Percentiles rank a stretch among this genome's conserved stretches.
phyloP scores from a whole-genome alignment of 2,797 vertebrate species.

The Pygocentrus nattereri region DNA sequence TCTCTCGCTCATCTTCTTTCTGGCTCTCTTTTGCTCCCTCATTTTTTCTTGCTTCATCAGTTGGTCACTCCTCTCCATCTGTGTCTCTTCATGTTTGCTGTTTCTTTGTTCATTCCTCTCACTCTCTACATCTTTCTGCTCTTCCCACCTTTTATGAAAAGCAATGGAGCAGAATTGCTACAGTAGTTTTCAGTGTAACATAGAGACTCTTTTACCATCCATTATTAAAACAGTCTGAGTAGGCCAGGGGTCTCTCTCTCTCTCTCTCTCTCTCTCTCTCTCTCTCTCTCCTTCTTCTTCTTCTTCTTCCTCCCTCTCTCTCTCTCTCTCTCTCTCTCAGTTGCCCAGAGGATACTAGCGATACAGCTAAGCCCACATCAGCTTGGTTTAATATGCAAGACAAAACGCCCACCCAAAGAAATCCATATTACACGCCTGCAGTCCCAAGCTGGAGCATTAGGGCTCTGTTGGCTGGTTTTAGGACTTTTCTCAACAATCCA shows the following conservation, averaged over 20 bases:
- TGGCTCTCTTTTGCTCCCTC: neutral
- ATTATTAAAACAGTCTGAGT: neutral
- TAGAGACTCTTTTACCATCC: neutral
- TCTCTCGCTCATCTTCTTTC: neutral
- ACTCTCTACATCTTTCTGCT: neutral
- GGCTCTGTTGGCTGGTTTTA: neutral
- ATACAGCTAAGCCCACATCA: neutral
- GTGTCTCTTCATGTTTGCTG: neutral
- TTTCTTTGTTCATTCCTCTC: neutral
- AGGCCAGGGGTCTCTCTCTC: neutral
- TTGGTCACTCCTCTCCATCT: neutral
- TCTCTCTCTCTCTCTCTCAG: neutral
- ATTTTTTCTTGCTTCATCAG: neutral
- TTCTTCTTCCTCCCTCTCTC: neutral
- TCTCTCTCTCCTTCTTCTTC: neutral
- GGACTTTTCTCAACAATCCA: constrained; percentile 2
- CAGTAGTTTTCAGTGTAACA: neutral
- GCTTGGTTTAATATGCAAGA: neutral
- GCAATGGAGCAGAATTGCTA: neutral
- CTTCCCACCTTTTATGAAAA: neutral
- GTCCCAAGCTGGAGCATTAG: neutral
- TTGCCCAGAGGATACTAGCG: neutral
- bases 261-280: neutral
- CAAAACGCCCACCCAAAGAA: constrained; percentile 7
- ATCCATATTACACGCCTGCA: neutral